Conservation (phyloP, 1,140 invertebrate species). For the Ips typographus region DNA sequence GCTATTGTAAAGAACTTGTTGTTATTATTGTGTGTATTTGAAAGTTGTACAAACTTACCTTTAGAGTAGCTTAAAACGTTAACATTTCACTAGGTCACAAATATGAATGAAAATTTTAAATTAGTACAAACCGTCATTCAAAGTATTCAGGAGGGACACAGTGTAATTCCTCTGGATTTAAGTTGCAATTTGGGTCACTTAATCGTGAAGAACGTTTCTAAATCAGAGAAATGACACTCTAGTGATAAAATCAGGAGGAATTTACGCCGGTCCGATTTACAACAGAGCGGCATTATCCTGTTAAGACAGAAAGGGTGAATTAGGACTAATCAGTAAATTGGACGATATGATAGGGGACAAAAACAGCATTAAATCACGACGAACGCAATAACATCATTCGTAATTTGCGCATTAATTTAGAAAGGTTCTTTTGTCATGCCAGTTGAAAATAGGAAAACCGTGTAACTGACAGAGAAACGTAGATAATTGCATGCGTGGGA, state of each 20-base stretch:
- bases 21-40: too few relatives aligned
- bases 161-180: not conserved
- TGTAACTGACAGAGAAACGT: too few relatives aligned
- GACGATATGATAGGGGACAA: conserved; percentile 7
- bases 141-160: not conserved
- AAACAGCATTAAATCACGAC: conserved; percentile 18
- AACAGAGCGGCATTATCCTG: conserved; percentile 11
- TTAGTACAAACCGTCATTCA: conserved; percentile 8
- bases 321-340: conserved; percentile 17
- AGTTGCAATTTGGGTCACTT: not conserved
- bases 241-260: not conserved
- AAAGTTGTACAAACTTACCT: not conserved
- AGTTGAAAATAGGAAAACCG: too few relatives aligned
- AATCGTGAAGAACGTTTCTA: not conserved
- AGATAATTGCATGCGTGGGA: too few relatives aligned
- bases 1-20: not conserved
- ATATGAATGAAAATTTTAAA: conserved; percentile 12
- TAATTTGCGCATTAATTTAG: too few relatives aligned
- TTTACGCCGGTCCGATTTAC: not conserved
- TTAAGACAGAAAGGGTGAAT: conserved; percentile 17
- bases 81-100: conserved; percentile 27
- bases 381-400: not conserved
- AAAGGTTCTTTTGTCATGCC: too few relatives aligned
- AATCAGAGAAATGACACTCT: not conserved
- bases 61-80: conserved; percentile 2